Evolutionary conservation across 1,140 invertebrate species (phyloP), one percentile per base, ranked within the genome.

Genomic region (Caerostris extrusa): DNA sequence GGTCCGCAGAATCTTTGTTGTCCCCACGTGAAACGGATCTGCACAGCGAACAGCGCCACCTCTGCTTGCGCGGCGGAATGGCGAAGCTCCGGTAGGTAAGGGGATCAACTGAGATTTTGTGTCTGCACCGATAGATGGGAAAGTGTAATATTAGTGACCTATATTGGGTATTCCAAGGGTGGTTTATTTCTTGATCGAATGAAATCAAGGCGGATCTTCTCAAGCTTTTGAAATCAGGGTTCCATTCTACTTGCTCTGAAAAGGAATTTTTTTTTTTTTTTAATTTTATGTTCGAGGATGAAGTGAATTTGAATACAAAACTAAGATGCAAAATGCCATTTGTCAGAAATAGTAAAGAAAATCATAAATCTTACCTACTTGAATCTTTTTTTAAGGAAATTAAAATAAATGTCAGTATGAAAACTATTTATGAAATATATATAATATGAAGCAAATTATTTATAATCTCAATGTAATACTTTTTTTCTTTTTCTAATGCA

Each of bases 121-220:
- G 71, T 10, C 56, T 88, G 86, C 19, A 53, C 58, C 34, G 14
- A n/a, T 50, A 7, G 58, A 7, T 57, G 58, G 58, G 86, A 88
- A 88, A 88, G 86, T 88, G 86, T 88, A 88, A 88, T 88, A 88
- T 88, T 64, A 64, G 86, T 88, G 60, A 88, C 86, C 86, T 88
- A 88, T 88, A 88, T 88, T 61, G 57, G 57, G n/a, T 57, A 57
- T 83, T 83, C 57, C 58, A 88, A 53, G 10, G 58, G 60, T n/a
- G 10, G 12, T 58, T 64, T 88, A 55, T 57, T 88, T 88, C 86
- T 88, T 64, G 86, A 60, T 56, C 60, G 58, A 88, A 64, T 88
- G 86, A 88, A 88, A 77, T 77, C 19, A 19, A 77, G 50, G 69
- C 69, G 69, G 69, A 77, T 77, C 19, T 77, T 77, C 69, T 19